Percentiles rank a stretch among this genome's conserved stretches.
phyloP scores from a whole-genome alignment of 2,113 vertebrate species.

The Amphilophus citrinellus region DNA sequence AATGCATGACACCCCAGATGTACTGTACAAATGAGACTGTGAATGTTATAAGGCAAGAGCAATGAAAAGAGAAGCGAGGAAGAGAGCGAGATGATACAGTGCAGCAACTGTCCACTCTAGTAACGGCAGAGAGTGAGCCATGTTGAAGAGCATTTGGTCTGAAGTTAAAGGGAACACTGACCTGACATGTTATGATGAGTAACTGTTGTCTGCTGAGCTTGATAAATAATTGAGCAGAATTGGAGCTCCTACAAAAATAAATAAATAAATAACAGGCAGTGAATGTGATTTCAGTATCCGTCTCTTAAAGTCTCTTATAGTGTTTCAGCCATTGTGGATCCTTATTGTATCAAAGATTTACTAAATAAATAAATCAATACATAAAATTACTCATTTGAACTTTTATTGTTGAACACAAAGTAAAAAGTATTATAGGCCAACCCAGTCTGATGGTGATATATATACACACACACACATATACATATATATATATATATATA shows the following conservation, averaged over 20 bases:
- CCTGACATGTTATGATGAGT: slow-evolving; percentile 69
- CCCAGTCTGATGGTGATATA: neutral
- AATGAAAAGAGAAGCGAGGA: neutral
- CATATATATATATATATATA: too few relatives aligned
- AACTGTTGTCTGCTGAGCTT: slow-evolving; percentile 65
- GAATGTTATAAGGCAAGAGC: neutral
- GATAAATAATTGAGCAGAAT: slow-evolving; percentile 67
- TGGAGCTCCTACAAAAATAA: slow-evolving; percentile 42
- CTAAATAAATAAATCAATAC: neutral
- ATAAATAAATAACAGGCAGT: slow-evolving; percentile 17
- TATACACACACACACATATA: too few relatives aligned
- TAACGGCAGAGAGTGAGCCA: slow-evolving; percentile 41
- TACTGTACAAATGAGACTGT: neutral
- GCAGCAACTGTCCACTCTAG: slow-evolving; percentile 43
- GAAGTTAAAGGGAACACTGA: slow-evolving; percentile 58
- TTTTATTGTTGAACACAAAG: neutral
- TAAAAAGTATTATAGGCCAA: neutral
- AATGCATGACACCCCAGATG: neutral
- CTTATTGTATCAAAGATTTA: neutral
- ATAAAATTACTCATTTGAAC: neutral
- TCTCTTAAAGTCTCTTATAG: neutral
- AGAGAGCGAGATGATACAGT: neutral
- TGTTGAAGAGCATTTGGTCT: slow-evolving; percentile 52
- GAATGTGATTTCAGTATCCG: slow-evolving; percentile 28
- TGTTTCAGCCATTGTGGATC: neutral